Evolutionary conservation across 2,113 vertebrate species (phyloP).

Genomic region (Tringa solitaria): DNA sequence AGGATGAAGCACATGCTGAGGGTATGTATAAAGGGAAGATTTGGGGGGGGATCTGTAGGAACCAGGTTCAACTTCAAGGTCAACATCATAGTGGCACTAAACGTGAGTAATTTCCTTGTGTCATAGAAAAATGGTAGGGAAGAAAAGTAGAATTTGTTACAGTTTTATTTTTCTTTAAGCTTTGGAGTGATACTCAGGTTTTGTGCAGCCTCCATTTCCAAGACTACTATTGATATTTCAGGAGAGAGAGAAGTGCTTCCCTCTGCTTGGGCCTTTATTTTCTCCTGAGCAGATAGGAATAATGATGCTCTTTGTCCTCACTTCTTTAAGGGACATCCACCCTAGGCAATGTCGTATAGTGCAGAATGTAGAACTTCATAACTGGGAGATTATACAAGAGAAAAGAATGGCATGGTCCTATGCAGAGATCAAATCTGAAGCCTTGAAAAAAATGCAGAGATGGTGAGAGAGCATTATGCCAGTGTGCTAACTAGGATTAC

Average conservation of each 20-base stretch:
- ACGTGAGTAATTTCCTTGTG: not conserved
- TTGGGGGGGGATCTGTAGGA: not conserved
- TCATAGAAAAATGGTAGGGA: not conserved
- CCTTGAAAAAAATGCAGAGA: not conserved
- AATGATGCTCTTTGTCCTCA: not conserved
- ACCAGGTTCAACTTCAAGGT: not conserved
- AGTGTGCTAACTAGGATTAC: not conserved
- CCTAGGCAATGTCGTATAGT: not conserved
- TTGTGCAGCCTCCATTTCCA: not conserved
- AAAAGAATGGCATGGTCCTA: not conserved
- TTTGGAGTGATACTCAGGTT: not conserved
- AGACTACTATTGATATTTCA: not conserved
- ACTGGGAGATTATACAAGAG: not conserved
- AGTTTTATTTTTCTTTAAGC: constrained; percentile 2
- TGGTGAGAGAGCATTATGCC: not conserved
- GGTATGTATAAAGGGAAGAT: not conserved
- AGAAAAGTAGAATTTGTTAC: not conserved
- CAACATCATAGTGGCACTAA: not conserved
- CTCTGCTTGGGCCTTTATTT: not conserved
- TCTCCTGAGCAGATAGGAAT: not conserved
- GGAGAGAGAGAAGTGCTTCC: not conserved
- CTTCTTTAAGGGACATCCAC: not conserved
- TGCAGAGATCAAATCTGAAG: not conserved
- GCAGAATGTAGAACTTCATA: not conserved
- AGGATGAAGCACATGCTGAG: not conserved